Base-by-base conservation (phyloP, 2,888 invertebrate genomes). In the Drosophila melanosoma region DNA sequence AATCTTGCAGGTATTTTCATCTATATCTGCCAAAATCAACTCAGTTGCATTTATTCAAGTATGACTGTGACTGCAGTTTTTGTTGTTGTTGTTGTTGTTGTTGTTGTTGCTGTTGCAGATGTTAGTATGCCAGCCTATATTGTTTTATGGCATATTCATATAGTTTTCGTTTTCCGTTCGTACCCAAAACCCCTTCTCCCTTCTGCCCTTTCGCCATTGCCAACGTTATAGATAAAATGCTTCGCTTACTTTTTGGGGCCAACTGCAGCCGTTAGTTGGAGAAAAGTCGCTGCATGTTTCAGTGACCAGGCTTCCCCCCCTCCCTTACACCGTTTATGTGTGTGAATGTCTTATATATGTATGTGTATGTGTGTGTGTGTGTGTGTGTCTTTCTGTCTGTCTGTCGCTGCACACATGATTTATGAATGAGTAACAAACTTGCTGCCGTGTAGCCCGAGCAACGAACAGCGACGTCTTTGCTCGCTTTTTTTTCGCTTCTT, bases 341-440 rank as follows among this genome's bases (percentile, higher is more conserved):
- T 64, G 56, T 72, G 45, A 45, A 45, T 45, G 45, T 45, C 45
- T 45, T 23, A 23, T 45, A 4, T 7, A 12, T 42, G 29, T 68
- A 51, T 66, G 23, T 59, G 53, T 67, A 40, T 59, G 36, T 60
- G 67, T 68, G 65, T 59, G 63, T 57, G 53, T 32, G 32, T 65
- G 38, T 59, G 61, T 71, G n/a, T 56, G 76, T 73, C 56, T 63
- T 52, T 69, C 74, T 58, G 74, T 77, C 73, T 63, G 65, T 82
- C 78, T 83, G 75, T 77, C 69, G 86, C 64, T 83, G 82, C 86
- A 90, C 83, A 84, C 91, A 90, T 91, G 90, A 90, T 91, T 91
- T 90, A 90, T 90, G 90, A 90, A 89, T 85, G 87, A 87, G 87
- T 87, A 87, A 86, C 87, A 90, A 88, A 90, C 83, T 87, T 87